A percentile compares a stretch with the other conserved stretches of the same genome.
Evolutionary conservation across 2,797 vertebrate species (phyloP).

Genomic region (Urosaurus nigricauda): DNA sequence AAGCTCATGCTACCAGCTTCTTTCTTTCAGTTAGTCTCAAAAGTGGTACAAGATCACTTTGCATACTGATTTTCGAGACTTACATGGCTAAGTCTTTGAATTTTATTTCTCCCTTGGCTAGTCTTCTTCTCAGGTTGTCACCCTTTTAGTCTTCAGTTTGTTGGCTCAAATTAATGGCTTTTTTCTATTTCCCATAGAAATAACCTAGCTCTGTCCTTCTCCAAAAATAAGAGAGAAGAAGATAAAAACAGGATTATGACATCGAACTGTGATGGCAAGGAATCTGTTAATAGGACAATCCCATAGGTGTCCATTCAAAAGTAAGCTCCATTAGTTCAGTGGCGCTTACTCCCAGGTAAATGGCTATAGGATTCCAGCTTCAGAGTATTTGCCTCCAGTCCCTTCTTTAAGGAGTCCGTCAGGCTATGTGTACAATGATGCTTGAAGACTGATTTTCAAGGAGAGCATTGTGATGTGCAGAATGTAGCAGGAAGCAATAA

Average conservation of each 20-base stretch:
- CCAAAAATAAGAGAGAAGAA: too few species aligned
- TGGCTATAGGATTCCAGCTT: background rate
- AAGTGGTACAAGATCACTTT: too few species aligned
- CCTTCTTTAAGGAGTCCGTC: background rate
- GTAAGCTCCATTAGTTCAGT: background rate
- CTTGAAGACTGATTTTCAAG: slow-evolving; percentile 45
- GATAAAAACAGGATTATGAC: background rate
- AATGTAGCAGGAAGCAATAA: slow-evolving; percentile 2
- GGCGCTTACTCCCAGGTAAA: background rate
- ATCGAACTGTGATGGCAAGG: background rate
- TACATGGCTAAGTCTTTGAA: too few species aligned
- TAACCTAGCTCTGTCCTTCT: too few species aligned
- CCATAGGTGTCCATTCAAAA: background rate
- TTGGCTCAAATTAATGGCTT: background rate
- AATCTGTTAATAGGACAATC: background rate
- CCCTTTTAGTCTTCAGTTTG: background rate
- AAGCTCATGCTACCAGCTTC: too few species aligned
- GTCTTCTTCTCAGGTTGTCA: background rate
- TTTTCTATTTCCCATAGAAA: background rate
- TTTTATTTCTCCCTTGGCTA: background rate
- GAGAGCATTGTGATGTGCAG: background rate
- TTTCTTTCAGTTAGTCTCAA: too few species aligned
- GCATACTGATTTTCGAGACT: too few species aligned
- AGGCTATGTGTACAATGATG: background rate
- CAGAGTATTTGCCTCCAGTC: background rate